Base-by-base conservation (phyloP, 2,888 invertebrate species). In the Chymomyza amoena region DNA sequence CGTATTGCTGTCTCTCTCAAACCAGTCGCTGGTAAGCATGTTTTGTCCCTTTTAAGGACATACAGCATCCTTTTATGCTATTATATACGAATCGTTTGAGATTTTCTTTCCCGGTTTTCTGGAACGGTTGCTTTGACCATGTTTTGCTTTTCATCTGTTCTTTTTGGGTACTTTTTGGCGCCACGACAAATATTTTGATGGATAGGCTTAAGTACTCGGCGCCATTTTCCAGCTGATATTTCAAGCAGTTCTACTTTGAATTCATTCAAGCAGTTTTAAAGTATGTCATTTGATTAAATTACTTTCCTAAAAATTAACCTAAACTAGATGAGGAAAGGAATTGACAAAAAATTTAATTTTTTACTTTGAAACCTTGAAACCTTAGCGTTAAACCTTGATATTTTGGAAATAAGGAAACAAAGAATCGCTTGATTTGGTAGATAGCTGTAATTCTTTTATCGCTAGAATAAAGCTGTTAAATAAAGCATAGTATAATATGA, bases 131-230 rank as follows among this genome's bases (percentile, higher is more conserved):
- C 54, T 54, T 18, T 54, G 54, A 54, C 7, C 54, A 54, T 18
- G 54, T 10, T 45, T 45, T 45, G 54, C 54, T 20, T 54, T 54
- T 54, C 7, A 54, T 54, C 7, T 18, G 64, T 64, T 64, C 54
- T 18, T 54, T 56, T n/a, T 56, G 56, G 54, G 39, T 65, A 65
- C 20, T 57, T 57, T 57, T 57, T 50, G 25, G 57, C 57, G 18
- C 36, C 54, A 45, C 59, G 71, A 62, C 72, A 69, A 72, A 73
- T 73, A 73, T 70, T 76, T 76, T 84, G 84, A 77, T 72, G 79
- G 75, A 79, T 77, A 82, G 77, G 72, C 75, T 70, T 25, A 77
- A 69, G 69, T 66, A 73, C 75, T 81, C 66, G 51, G 52, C 54
- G 57, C 28, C 65, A 61, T 62, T 61, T 69, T 68, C 57, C 67